Conservation (phyloP, 2,113 vertebrate genomes). For the Choloepus hoffmanni region DNA sequence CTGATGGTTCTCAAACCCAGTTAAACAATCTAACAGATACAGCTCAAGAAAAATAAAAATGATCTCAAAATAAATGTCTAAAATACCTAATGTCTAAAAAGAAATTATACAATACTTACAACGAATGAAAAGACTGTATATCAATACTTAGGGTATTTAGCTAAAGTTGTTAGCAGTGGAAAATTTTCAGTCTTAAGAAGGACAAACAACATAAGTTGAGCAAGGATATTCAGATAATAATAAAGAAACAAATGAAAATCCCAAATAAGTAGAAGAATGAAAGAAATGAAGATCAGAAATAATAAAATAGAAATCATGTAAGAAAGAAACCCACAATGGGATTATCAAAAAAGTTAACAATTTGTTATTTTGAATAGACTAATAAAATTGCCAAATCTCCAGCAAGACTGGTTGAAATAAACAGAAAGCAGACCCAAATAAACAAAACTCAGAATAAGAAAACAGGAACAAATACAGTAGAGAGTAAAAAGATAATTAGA, state of each 20-base stretch:
- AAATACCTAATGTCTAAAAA: not conserved
- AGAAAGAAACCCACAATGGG: not conserved
- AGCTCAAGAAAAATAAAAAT: not conserved
- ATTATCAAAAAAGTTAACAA: not conserved
- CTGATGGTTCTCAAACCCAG: not conserved
- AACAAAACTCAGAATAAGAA: constrained; percentile 11
- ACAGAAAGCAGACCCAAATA: not conserved
- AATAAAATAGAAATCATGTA: not conserved
- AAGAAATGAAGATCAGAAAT: not conserved
- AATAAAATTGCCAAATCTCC: not conserved
- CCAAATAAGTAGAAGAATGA: not conserved
- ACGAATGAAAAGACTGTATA: not conserved
- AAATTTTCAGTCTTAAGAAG: not conserved
- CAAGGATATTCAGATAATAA: not conserved
- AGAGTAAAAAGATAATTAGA: not conserved
- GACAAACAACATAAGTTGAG: not conserved
- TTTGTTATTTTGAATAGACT: not conserved
- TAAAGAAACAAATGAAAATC: not conserved
- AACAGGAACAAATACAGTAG: not conserved
- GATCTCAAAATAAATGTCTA: not conserved
- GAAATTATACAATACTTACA: not conserved
- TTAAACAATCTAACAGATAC: not conserved
- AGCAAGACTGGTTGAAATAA: not conserved
- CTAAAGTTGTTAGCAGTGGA: not conserved
- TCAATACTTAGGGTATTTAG: not conserved